Conservation (phyloP, 1,140 invertebrate species). For the Zaprionus africanus region DNA sequence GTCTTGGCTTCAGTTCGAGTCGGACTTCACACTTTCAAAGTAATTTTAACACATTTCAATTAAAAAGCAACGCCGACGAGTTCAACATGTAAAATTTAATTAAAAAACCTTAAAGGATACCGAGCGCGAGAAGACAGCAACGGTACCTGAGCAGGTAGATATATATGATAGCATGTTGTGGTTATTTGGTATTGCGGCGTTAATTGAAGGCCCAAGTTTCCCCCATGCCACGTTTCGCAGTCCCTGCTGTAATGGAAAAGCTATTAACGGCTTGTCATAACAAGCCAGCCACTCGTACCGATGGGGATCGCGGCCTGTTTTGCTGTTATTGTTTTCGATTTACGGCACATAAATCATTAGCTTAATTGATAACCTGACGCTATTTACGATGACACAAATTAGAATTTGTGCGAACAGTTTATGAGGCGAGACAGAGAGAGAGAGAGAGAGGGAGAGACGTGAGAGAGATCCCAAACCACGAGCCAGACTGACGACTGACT, state of each 20-base stretch:
- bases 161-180: conserved; percentile 36
- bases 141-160: conserved; percentile 41
- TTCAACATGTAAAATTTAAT: conserved; percentile 77
- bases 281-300: conserved; percentile 53
- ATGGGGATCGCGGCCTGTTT: conserved; percentile 24
- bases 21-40: conserved; percentile 78
- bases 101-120: conserved; percentile 79
- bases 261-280: conserved; percentile 79
- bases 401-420: conserved; percentile 78
- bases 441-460: neutral
- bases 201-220: conserved; percentile 66
- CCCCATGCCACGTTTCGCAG: no score
- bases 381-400: conserved; percentile 82
- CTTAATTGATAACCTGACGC: conserved; percentile 81
- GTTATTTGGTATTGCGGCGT: conserved; percentile 75
- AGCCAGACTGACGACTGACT: neutral
- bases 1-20: neutral
- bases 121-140: conserved; percentile 20
- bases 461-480: neutral
- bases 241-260: conserved; percentile 61
- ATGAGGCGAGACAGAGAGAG: conserved; percentile 24
- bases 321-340: conserved; percentile 78
- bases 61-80: conserved; percentile 56
- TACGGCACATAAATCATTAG: conserved; percentile 77
- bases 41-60: conserved; percentile 82